Evolutionary conservation across 1,140 invertebrate genomes (phyloP).

Genomic region (Ericerus pela): DNA sequence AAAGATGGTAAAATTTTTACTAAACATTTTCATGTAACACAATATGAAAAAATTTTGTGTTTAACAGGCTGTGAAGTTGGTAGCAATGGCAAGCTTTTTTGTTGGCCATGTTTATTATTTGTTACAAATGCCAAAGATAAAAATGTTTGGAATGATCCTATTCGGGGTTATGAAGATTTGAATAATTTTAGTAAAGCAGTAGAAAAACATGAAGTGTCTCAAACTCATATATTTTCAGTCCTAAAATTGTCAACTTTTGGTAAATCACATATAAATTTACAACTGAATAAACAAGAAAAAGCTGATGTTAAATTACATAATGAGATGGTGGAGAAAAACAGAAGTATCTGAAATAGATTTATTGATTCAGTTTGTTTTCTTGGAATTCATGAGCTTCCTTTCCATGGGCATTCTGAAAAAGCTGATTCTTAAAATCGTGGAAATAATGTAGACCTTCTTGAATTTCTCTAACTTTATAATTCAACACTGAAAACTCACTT

Average conservation of each 20-base stretch:
- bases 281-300: neutral
- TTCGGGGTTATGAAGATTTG: no score
- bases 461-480: slow-evolving; percentile 3
- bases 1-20: no score
- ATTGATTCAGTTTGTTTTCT: slow-evolving; percentile 6
- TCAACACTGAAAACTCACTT: neutral
- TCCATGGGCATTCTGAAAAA: neutral
- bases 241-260: slow-evolving; percentile 7
- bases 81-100: no score
- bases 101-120: no score
- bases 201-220: slow-evolving; percentile 6
- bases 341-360: neutral
- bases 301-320: neutral
- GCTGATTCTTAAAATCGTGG: no score
- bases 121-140: no score
- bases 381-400: neutral
- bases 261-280: neutral
- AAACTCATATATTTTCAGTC: slow-evolving; percentile 1
- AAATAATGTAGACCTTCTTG: neutral
- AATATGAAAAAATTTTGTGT: no score
- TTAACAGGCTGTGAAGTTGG: no score
- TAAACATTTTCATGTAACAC: no score
- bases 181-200: neutral
- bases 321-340: neutral
- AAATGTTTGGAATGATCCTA: no score